phyloP scores from a whole-genome alignment of 2,113 vertebrate species.

The Ctenomys sociabilis region DNA sequence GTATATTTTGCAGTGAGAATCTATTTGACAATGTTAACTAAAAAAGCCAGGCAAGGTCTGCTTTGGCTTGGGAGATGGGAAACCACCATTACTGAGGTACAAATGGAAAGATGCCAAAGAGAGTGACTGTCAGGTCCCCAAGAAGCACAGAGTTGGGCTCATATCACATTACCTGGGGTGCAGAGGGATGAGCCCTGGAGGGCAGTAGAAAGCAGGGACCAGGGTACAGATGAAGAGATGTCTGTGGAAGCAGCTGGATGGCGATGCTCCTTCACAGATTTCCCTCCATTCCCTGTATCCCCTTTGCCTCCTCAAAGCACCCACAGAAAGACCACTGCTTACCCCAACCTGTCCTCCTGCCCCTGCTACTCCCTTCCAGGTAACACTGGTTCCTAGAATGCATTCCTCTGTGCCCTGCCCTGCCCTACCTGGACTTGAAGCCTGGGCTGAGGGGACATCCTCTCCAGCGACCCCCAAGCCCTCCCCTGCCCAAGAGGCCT shows the following conservation, averaged over 20 bases:
- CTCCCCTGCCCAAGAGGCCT: neutral
- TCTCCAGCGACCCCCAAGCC: neutral
- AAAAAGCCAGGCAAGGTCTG: neutral
- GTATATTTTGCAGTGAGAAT: neutral
- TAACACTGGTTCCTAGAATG: neutral
- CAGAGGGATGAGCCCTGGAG: neutral
- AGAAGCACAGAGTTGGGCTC: neutral
- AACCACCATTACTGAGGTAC: neutral
- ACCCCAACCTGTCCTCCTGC: neutral
- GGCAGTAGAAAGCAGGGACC: too few relatives aligned
- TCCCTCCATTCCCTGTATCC: neutral
- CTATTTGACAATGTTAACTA: neutral
- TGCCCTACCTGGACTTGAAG: neutral
- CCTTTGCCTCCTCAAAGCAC: neutral
- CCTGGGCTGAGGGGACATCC: neutral
- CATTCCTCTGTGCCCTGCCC: neutral
- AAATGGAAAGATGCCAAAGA: neutral
- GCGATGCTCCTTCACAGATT: neutral
- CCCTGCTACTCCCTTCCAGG: neutral
- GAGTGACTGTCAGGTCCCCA: neutral
- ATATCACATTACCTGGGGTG: neutral
- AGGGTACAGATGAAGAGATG: neutral
- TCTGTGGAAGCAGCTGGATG: too few relatives aligned
- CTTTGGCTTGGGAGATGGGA: neutral
- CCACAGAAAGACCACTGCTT: neutral